These are phyloP conservation scores for Macroteleia sp. DNA, from an alignment of 2,888 invertebrate genomes.

Conservation along the genomic window DNA sequence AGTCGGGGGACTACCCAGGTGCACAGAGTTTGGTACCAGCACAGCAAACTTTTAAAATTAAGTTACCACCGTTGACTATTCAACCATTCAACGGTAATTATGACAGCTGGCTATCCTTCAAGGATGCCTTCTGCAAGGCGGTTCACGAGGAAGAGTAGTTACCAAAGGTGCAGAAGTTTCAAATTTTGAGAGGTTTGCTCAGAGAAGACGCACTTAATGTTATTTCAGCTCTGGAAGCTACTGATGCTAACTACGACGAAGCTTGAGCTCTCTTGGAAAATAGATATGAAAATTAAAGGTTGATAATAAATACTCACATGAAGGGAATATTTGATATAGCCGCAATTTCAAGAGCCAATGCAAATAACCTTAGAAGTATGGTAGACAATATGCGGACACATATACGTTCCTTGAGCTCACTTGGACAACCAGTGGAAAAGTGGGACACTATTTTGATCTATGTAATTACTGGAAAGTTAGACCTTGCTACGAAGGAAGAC, in stretches of 20 bases:
- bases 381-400: background rate
- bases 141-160: background rate
- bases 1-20: no score
- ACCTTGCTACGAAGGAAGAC: background rate
- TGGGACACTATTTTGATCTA: constrained; percentile 6
- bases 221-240: background rate
- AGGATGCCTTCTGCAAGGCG: background rate
- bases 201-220: background rate
- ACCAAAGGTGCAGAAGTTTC: background rate
- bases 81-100: background rate
- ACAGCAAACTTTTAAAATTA: no score
- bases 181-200: background rate
- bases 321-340: constrained; percentile 1
- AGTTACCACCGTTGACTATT: no score
- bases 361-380: background rate
- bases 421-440: background rate
- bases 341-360: background rate
- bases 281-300: background rate
- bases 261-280: background rate
- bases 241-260: background rate
- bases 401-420: background rate
- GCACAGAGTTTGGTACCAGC: no score
- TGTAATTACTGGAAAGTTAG: background rate
- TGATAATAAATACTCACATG: background rate
- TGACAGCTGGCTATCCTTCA: background rate